Conservation (phyloP, 2,113 vertebrate genomes). For the Osmerus eperlanus region DNA sequence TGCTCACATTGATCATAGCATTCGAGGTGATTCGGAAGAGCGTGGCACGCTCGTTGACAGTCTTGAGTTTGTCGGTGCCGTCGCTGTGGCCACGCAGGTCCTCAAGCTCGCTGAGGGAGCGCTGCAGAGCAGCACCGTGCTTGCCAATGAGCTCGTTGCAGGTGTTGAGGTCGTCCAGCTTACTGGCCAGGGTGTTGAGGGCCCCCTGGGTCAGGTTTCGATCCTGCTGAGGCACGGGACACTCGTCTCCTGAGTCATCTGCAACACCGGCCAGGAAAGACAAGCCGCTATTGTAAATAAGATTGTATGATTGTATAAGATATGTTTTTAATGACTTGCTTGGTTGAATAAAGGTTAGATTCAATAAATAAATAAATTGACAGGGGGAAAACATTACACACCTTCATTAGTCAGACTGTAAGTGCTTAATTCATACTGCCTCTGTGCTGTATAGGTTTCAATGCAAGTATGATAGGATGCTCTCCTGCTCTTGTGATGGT, state of each 20-base stretch:
- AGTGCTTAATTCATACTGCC: too few relatives aligned
- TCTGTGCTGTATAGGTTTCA: too few relatives aligned
- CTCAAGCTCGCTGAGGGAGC: slow-evolving; percentile 91
- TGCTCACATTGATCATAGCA: slow-evolving; percentile 89
- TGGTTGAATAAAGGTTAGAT: neutral
- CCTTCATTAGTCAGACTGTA: too few relatives aligned
- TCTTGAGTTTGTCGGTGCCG: slow-evolving; percentile 84
- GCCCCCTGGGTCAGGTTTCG: slow-evolving; percentile 79
- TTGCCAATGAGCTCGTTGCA: slow-evolving; percentile 96
- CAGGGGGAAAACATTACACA: too few relatives aligned
- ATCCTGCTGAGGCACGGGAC: slow-evolving; percentile 80
- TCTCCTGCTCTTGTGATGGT: neutral
- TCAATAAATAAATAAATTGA: too few relatives aligned
- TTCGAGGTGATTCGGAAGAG: slow-evolving; percentile 96
- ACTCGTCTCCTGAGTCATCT: slow-evolving; percentile 97
- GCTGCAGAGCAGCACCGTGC: slow-evolving; percentile 91
- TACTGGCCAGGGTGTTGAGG: slow-evolving; percentile 81
- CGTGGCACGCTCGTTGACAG: slow-evolving; percentile 86
- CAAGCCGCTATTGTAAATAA: neutral
- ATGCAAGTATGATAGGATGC: too few relatives aligned
- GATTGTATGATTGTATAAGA: too few relatives aligned
- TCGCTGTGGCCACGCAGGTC: slow-evolving; percentile 76
- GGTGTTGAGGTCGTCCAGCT: slow-evolving; percentile 89
- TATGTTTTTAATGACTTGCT: too few relatives aligned
- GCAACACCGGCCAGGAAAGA: slow-evolving; percentile 13